phyloP scores from a whole-genome alignment of 2,888 invertebrate species.

The Troides oblongomaculatus region DNA sequence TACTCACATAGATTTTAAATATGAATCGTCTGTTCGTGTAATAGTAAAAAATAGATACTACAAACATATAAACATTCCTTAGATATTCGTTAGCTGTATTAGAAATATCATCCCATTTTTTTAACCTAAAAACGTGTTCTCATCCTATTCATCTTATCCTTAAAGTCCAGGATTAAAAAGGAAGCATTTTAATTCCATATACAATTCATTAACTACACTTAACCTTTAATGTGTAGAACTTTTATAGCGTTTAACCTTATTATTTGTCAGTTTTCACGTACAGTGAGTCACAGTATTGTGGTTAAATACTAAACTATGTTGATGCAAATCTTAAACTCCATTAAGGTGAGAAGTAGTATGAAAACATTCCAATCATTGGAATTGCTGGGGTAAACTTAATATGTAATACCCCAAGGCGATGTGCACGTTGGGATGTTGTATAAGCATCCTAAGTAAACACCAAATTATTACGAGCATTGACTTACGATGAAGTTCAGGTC shows the following conservation, averaged over 20 bases:
- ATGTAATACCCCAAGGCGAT: too few species aligned
- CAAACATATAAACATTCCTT: constrained; percentile 17
- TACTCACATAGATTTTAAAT: constrained; percentile 2
- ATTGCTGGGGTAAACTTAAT: too few species aligned
- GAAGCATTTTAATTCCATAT: too few species aligned
- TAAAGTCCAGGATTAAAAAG: too few species aligned
- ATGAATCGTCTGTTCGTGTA: constrained; percentile 10
- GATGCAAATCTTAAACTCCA: neutral
- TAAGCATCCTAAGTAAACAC: too few species aligned
- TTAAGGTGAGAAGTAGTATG: neutral
- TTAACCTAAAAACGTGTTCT: neutral
- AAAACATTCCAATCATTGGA: too few species aligned
- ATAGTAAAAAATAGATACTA: constrained; percentile 3
- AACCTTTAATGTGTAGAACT: neutral
- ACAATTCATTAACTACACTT: neutral
- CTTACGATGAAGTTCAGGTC: too few species aligned
- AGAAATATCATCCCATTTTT: neutral
- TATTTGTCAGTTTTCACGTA: neutral
- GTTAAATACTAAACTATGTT: neutral
- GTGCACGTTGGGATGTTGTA: too few species aligned
- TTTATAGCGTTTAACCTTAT: neutral
- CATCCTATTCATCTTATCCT: too few species aligned
- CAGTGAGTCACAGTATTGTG: neutral
- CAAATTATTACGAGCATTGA: too few species aligned
- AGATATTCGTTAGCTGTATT: constrained; percentile 1